These are phyloP conservation scores for Bombus confusus DNA, from an alignment of 1,140 invertebrate genomes.

Conservation along the genomic window DNA sequence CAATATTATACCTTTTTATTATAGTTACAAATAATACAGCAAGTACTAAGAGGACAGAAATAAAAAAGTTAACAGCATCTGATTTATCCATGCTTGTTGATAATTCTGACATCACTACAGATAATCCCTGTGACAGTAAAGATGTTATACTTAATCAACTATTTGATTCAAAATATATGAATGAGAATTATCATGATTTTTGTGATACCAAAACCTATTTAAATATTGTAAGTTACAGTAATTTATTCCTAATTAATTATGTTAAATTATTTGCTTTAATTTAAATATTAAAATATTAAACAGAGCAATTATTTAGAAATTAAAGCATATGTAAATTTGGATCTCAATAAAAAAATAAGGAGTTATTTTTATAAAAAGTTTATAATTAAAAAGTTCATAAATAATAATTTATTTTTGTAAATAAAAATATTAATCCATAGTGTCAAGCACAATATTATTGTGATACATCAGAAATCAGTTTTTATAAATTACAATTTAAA, in stretches of 20 bases:
- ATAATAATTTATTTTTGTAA: neutral
- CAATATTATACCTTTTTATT: constrained; percentile 45
- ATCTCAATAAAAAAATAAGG: neutral
- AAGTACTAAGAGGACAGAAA: constrained; percentile 85
- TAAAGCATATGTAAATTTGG: neutral
- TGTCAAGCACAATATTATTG: neutral
- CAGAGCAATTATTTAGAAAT: neutral
- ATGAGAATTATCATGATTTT: neutral
- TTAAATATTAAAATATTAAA: neutral
- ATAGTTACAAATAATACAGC: constrained; percentile 85
- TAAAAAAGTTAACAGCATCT: constrained; percentile 85
- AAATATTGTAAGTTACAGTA: constrained; percentile 30
- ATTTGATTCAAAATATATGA: neutral
- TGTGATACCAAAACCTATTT: neutral
- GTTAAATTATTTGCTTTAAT: neutral
- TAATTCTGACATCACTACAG: constrained; percentile 74
- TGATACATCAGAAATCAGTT: neutral
- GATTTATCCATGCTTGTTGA: constrained; percentile 86
- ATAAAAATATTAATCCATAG: neutral
- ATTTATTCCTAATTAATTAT: neutral
- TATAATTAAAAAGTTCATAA: neutral
- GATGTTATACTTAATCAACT: neutral
- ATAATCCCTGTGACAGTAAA: constrained; percentile 23
- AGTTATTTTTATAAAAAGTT: neutral
- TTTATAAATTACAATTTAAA: too few species aligned